These are phyloP conservation scores for Xylota sylvarum DNA, from an alignment of 2,888 invertebrate species.

Conservation along the genomic window DNA sequence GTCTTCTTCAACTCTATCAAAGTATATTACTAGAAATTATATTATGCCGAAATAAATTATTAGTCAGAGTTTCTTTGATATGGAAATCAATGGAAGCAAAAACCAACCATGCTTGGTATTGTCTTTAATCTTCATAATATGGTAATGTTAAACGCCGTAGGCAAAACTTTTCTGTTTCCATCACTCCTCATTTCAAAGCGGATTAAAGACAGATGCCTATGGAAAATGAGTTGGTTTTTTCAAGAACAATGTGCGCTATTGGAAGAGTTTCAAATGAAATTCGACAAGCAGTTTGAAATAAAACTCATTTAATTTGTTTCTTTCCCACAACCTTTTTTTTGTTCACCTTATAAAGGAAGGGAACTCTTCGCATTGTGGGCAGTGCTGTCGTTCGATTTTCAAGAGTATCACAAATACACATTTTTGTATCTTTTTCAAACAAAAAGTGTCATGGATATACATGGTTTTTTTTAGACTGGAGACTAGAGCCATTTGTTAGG, in stretches of 20 bases:
- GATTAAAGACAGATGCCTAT: conserved; percentile 49
- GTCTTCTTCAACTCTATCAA: background rate
- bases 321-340: background rate
- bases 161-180: conserved; percentile 53
- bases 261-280: background rate
- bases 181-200: conserved; percentile 22
- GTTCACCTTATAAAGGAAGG: background rate
- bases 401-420: too few relatives aligned
- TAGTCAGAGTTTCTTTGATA: conserved; percentile 43
- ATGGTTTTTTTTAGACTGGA: too few relatives aligned
- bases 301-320: background rate
- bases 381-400: too few relatives aligned
- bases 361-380: too few relatives aligned
- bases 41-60: conserved; percentile 25
- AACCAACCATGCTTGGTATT: conserved; percentile 36
- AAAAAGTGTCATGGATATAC: too few relatives aligned
- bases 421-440: too few relatives aligned
- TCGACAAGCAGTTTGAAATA: background rate
- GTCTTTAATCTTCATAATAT: conserved; percentile 68
- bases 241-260: background rate
- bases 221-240: conserved; percentile 12
- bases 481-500: too few relatives aligned
- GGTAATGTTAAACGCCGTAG: conserved; percentile 58
- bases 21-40: conserved; percentile 2
- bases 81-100: conserved; percentile 40